A percentile compares a stretch with the other conserved stretches of the same genome.
phyloP scores from a whole-genome alignment of 2,797 vertebrate genomes.

The Spea hammondii region DNA sequence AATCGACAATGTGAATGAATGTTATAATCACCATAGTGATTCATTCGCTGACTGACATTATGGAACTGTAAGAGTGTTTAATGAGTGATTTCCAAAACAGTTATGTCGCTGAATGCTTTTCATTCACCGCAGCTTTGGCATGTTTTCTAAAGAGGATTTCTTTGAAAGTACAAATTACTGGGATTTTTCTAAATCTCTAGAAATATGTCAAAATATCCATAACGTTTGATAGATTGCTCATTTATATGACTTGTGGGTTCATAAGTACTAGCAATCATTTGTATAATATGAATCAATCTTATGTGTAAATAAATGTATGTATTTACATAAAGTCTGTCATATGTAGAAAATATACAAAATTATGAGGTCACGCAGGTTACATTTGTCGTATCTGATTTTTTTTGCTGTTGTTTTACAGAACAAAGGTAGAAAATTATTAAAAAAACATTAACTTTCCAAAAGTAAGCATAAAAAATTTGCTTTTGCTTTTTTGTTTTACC shows the following conservation, averaged over 20 bases:
- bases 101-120: background rate
- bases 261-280: slow-evolving; percentile 1
- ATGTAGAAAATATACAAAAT: slow-evolving; percentile 1
- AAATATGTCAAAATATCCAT: slow-evolving; percentile 23
- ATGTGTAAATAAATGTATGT: slow-evolving; percentile 25
- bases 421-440: too few species aligned
- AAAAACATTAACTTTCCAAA: too few species aligned
- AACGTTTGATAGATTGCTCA: slow-evolving; percentile 20
- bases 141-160: background rate
- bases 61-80: background rate
- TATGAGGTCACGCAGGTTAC: too few species aligned
- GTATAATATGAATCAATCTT: slow-evolving; percentile 1
- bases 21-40: background rate
- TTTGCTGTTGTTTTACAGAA: too few species aligned
- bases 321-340: slow-evolving; percentile 2
- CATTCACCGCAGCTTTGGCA: background rate
- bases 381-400: too few species aligned
- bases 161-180: background rate
- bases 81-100: slow-evolving; percentile 17
- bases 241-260: background rate
- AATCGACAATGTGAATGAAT: background rate
- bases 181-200: background rate
- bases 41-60: background rate
- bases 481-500: too few species aligned
- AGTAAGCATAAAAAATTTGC: too few species aligned